A percentile compares a stretch with the other conserved stretches of the same genome.
phyloP scores from a whole-genome alignment of 1,140 invertebrate genomes.

The Bombus polaris region DNA sequence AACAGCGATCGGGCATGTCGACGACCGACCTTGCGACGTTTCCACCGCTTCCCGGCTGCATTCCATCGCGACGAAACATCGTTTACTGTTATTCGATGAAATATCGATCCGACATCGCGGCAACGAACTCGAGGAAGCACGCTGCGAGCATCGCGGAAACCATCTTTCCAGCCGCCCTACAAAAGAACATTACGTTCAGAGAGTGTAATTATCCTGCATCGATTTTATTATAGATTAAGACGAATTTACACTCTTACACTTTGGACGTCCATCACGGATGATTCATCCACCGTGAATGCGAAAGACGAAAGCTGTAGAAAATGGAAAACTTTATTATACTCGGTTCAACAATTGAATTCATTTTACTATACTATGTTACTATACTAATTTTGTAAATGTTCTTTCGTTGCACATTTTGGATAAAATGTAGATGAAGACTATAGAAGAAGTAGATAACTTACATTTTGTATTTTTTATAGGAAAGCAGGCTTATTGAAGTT shows the following conservation, averaged over 20 bases:
- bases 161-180: neutral
- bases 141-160: neutral
- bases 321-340: neutral
- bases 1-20: conserved; percentile 43
- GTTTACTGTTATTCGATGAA: conserved; percentile 26
- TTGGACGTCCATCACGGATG: neutral
- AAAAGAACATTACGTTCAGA: neutral
- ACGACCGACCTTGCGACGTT: conserved; percentile 68
- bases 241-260: neutral
- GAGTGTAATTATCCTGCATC: neutral
- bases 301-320: neutral
- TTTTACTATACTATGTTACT: neutral
- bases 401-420: too few species aligned
- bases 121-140: neutral
- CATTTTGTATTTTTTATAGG: too few species aligned
- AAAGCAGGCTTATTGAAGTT: too few species aligned
- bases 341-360: neutral
- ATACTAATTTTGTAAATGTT: too few species aligned
- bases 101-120: conserved; percentile 27
- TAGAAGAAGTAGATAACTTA: too few species aligned
- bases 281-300: neutral
- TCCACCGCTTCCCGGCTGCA: conserved; percentile 27
- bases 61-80: conserved; percentile 23
- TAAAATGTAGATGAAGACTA: too few species aligned
- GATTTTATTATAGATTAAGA: conserved; percentile 12